Percentiles rank a stretch among this genome's conserved stretches.
These are phyloP conservation scores for Misgurnus mizolepis DNA, from an alignment of 2,113 vertebrate species.

Conservation along the genomic window DNA sequence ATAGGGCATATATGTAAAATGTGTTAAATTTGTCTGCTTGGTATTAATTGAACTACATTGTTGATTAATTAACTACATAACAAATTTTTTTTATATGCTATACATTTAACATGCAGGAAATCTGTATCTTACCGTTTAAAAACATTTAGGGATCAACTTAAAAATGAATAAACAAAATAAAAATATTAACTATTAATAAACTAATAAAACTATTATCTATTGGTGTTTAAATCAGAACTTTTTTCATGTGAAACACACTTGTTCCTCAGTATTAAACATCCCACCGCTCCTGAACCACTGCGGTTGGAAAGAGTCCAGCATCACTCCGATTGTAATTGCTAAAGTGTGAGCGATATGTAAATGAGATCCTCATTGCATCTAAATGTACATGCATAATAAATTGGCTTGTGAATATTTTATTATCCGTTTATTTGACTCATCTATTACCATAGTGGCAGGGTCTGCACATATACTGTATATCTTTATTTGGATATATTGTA, in stretches of 20 bases:
- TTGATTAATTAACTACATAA: too few species aligned
- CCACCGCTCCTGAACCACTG: neutral
- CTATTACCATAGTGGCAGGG: constrained; percentile 64
- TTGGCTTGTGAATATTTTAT: constrained; percentile 87
- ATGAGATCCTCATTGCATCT: constrained; percentile 77
- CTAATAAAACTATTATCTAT: too few species aligned
- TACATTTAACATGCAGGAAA: too few species aligned
- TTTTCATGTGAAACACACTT: neutral
- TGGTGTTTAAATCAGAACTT: too few species aligned
- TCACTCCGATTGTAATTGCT: constrained; percentile 6
- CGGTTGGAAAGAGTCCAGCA: neutral
- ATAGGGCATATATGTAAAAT: too few species aligned
- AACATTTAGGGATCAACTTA: too few species aligned
- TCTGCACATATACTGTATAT: neutral
- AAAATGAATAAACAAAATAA: too few species aligned
- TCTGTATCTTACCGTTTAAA: too few species aligned
- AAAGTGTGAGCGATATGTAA: constrained; percentile 35
- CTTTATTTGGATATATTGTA: neutral
- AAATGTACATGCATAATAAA: constrained; percentile 88
- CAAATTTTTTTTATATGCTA: too few species aligned
- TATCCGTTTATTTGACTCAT: constrained; percentile 86
- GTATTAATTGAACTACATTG: too few species aligned
- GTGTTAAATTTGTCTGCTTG: too few species aligned
- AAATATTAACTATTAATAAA: too few species aligned
- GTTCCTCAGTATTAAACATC: neutral